Evolutionary conservation across 2,888 invertebrate species (phyloP).

Genomic region (Lepidonotus clava): DNA sequence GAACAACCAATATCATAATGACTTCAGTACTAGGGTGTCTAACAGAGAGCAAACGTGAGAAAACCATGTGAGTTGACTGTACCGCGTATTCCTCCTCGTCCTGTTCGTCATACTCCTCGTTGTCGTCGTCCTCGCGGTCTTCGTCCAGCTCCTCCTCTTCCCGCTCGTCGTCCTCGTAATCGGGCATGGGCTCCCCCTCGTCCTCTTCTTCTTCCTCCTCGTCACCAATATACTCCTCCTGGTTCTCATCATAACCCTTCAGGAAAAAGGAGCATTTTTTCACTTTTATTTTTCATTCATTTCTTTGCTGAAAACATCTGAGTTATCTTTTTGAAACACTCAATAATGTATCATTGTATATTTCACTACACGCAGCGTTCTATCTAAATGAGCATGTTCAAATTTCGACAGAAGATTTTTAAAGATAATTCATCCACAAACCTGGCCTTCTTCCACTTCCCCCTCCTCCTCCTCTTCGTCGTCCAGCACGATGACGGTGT

Average conservation of each 20-base stretch:
- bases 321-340: no score
- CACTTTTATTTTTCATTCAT: no score
- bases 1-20: no score
- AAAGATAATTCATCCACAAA: no score
- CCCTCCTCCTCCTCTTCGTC: conserved; percentile 44
- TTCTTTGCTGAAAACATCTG: no score
- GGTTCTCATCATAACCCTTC: conserved; percentile 41
- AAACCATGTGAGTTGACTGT: background rate
- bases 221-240: conserved; percentile 1
- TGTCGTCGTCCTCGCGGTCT: conserved; percentile 62
- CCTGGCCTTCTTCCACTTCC: conserved; percentile 15
- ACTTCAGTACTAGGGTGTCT: no score
- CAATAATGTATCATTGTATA: no score
- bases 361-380: no score
- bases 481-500: conserved; percentile 52
- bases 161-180: conserved; percentile 42
- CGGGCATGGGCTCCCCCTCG: conserved; percentile 64
- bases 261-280: no score
- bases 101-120: conserved; percentile 38
- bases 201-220: conserved; percentile 47
- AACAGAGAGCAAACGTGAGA: no score
- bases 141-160: conserved; percentile 61
- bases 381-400: no score
- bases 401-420: no score
- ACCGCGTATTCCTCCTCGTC: conserved; percentile 51